Evolutionary conservation across 2,113 vertebrate genomes (phyloP), one percentile per base, ranked within the genome.

Genomic region (Chaenocephalus aceratus): DNA sequence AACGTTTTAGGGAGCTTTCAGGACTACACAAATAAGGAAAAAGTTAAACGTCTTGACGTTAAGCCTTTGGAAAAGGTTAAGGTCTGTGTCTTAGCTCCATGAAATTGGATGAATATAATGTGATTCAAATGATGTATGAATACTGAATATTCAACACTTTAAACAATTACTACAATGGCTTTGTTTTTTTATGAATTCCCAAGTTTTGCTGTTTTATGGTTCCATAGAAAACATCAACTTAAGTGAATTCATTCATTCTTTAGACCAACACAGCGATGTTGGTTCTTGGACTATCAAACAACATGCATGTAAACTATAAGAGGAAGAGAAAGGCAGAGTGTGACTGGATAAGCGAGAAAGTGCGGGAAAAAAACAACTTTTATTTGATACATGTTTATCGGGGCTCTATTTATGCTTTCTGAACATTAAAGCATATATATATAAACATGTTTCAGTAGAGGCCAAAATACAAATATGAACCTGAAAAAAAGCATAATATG

Each of bases 141-240:
- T 14, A 46, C 10, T 46, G 44, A n/a, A 46, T 48, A 23, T 8
- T n/a, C 34, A 16, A 61, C 59, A 62, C 18, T 21, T 60, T 46
- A 23, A 63, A 63, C n/a, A 49, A 49, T 21, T 5, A 6, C 15
- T 53, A 6, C 36, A 41, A 41, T 41, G 36, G 36, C 36, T 41
- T 41, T 41, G 36, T 41, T 41, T 41, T 6, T 11, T 34, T 21
- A 13, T 72, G 7, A 59, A 59, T 72, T 8, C n/a, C 15, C 6
- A 70, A 46, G 16, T 30, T 10, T 45, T 46, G 4, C 52, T 48
- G 21, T 74, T 73, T 53, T 41, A 41, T 71, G 5, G 44, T 69
- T 5, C 13, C 0, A 1, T 54, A 36, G 34, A 34, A 59, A 34
- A 59, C 30, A 34, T 11, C 6, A 6, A 18, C 1, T 16, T 3